Base-by-base conservation (phyloP, 1,140 invertebrate species). In the Phymorhynchus buccinoides region DNA sequence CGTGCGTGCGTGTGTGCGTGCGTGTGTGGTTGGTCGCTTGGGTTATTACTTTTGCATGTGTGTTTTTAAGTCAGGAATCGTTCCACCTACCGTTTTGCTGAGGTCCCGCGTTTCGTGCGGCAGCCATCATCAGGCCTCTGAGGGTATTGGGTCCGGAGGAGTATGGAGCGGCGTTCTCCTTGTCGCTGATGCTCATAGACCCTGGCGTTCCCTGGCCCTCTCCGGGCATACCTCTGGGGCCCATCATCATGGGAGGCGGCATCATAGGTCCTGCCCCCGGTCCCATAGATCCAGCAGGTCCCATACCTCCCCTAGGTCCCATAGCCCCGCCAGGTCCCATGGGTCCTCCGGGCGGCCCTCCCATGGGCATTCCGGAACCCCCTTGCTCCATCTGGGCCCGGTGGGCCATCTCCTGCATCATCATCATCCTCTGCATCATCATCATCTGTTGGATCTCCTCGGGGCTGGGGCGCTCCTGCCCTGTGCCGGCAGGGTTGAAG, bases 381-480 rank as follows among this genome's bases (percentile, higher is more conserved):
- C 73, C 35, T 37, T 41, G 73, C 35, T 12, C 37, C 73, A 75
- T 75, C 37, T 41, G 73, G 18, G 73, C 35, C 22, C 73, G 37
- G 16, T 37, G 37, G 73, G 73, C 73, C 73, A 75, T 75, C 73
- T 75, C 73, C 18, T 9, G 32, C 37, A 75, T 41, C 73, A 75
- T 41, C 73, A 75, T 75, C 73, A 75, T 75, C 37, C 35, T 35
- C 73, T 75, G 73, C 73, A 75, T 75, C 35, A 37, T 2, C 73
- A 37, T 9, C 37, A 75, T 75, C 73, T 75, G 73, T 32, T 75
- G 73, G 37, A 75, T 41, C 73, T 75, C 37, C 37, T 75, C 37
- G 14, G 35, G 32, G 73, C 73, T 75, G 37, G 73, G 73, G 30
- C 41, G 1, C 14, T 22, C 14, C 37, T 41, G 9, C 35, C 6